Evolutionary conservation across 2,113 vertebrate species (phyloP).

Genomic region (Eidolon helvum): DNA sequence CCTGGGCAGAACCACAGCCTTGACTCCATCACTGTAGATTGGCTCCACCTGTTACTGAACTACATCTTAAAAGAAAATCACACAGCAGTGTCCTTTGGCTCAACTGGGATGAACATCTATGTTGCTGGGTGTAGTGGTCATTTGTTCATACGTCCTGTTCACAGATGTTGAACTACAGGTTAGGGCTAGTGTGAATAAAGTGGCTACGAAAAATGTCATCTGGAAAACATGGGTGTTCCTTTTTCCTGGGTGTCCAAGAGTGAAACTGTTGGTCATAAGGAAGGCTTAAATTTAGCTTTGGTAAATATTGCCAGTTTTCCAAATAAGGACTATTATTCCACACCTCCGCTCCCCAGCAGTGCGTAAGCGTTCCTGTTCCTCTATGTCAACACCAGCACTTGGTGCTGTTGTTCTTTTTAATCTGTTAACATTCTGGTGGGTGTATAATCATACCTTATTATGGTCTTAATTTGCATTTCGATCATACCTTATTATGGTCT

Average conservation of each 20-base stretch:
- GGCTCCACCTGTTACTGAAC: not conserved
- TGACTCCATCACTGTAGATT: not conserved
- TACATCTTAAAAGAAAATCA: not conserved
- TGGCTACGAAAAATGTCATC: not conserved
- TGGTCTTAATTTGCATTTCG: not conserved
- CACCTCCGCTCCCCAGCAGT: not conserved
- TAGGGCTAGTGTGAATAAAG: not conserved
- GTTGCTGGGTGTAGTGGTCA: fast-evolving
- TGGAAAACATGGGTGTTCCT: fast-evolving
- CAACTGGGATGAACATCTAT: not conserved
- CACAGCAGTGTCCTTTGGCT: no score
- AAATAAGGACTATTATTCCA: not conserved
- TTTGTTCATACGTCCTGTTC: not conserved
- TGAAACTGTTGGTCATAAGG: not conserved
- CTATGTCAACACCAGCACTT: not conserved
- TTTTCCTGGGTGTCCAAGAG: not conserved
- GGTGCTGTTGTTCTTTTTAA: not conserved
- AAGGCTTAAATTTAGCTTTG: not conserved
- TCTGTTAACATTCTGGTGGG: fast-evolving
- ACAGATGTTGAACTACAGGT: not conserved
- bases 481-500: not conserved
- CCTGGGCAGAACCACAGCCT: fast-evolving
- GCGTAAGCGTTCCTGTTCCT: not conserved
- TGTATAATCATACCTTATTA: not conserved
- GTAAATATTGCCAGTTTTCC: not conserved